phyloP scores from a whole-genome alignment of 2,797 vertebrate species.

The Sphaeramia orbicularis region DNA sequence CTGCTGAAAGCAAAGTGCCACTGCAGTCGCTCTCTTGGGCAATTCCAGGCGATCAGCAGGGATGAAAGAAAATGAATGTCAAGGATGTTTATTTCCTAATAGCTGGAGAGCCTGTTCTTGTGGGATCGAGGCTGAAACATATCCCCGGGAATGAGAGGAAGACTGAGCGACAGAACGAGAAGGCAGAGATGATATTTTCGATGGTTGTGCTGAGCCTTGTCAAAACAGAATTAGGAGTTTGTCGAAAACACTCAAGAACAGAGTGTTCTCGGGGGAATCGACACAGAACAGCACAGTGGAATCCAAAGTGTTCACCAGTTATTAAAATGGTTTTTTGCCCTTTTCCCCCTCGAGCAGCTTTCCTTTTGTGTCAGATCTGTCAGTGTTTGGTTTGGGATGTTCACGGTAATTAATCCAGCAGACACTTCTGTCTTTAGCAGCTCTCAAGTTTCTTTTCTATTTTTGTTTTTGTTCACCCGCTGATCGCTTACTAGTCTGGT shows the following conservation, averaged over 20 bases:
- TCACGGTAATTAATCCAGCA: not conserved
- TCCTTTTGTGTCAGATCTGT: not conserved
- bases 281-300: not conserved
- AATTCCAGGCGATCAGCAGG: conserved; percentile 43
- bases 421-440: not conserved
- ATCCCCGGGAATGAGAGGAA: conserved; percentile 8
- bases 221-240: conserved; percentile 34
- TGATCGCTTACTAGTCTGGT: too few species aligned
- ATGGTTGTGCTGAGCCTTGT: conserved; percentile 19
- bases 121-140: conserved; percentile 21
- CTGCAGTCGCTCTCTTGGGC: conserved; percentile 34
- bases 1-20: conserved; percentile 34
- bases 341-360: not conserved
- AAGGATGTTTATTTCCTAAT: conserved; percentile 51
- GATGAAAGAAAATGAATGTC: conserved; percentile 54
- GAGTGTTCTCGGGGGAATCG: not conserved
- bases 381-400: conserved; percentile 5
- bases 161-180: not conserved
- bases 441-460: not conserved
- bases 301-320: not conserved
- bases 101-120: conserved; percentile 30
- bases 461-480: conserved; percentile 2
- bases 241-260: conserved; percentile 18
- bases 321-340: not conserved
- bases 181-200: conserved; percentile 22